Evolutionary conservation across 2,113 vertebrate species (phyloP).

Genomic region (Dicrurus megarhynchus): DNA sequence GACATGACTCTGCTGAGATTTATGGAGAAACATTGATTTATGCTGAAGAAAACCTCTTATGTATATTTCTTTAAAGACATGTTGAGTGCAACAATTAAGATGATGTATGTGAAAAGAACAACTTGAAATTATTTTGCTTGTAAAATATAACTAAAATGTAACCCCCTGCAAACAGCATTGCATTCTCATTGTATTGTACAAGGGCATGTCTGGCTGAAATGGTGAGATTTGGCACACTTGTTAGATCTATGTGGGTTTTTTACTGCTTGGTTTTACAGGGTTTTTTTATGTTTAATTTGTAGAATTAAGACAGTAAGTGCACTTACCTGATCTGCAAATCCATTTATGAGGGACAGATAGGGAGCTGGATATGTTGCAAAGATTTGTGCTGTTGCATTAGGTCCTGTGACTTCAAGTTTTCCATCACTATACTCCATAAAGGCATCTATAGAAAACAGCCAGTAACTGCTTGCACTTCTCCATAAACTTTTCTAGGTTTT

Average conservation of each 20-base stretch:
- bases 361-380: constrained; percentile 91
- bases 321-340: constrained; percentile 91
- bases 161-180: not conserved
- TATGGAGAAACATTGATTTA: not conserved
- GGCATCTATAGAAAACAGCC: constrained; percentile 77
- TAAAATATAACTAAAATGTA: not conserved
- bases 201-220: not conserved
- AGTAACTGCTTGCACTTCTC: not conserved
- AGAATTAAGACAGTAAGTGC: not conserved
- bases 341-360: constrained; percentile 83
- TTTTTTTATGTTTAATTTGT: not conserved
- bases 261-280: not conserved
- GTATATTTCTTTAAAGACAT: not conserved
- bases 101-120: not conserved
- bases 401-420: constrained; percentile 77
- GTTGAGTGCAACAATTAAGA: not conserved
- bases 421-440: constrained; percentile 82
- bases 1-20: not conserved
- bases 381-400: constrained; percentile 89
- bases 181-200: not conserved
- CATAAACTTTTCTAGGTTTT: not conserved
- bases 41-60: not conserved
- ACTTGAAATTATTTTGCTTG: not conserved
- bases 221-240: not conserved
- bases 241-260: not conserved